A percentile compares a stretch with the other conserved stretches of the same genome.
These are phyloP conservation scores for Pantherophis alleghaniensis DNA, from an alignment of 2,797 vertebrate genomes.

Conservation along the genomic window DNA sequence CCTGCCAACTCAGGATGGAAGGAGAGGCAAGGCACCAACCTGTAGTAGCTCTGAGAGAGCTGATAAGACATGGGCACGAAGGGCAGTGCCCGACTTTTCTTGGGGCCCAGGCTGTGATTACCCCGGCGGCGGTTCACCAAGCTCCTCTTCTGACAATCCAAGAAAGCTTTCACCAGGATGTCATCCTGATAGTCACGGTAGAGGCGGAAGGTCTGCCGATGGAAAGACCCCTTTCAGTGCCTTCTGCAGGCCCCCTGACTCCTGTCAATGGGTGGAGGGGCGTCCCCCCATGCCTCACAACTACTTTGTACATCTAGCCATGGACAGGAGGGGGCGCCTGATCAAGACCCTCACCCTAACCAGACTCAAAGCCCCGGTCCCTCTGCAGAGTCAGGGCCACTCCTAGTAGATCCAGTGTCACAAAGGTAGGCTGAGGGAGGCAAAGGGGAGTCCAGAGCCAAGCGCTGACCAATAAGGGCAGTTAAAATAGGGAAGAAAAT, in stretches of 20 bases:
- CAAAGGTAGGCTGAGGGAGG: not conserved
- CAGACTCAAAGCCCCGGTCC: not conserved
- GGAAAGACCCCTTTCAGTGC: not conserved
- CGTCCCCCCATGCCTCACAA: not conserved
- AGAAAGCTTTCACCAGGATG: conserved; percentile 84
- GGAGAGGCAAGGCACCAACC: conserved; percentile 65
- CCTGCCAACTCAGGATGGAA: not conserved
- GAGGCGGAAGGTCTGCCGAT: conserved; percentile 83
- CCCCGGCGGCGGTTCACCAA: conserved; percentile 89
- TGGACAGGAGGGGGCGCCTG: not conserved
- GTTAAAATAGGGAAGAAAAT: too few relatives aligned
- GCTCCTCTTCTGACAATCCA: conserved; percentile 82
- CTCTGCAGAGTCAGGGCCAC: not conserved
- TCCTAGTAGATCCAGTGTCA: not conserved
- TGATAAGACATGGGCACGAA: conserved; percentile 97
- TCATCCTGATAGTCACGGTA: conserved; percentile 87
- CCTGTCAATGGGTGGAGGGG: not conserved
- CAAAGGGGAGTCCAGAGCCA: not conserved
- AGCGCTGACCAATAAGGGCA: not conserved
- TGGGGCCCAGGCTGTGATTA: conserved; percentile 78
- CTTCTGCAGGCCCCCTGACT: not conserved
- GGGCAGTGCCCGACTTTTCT: conserved; percentile 88
- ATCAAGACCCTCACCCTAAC: not conserved
- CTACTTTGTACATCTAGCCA: not conserved
- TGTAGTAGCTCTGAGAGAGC: conserved; percentile 93